Conservation (phyloP, 2,888 invertebrate species). For the Megastigmus dorsalis region DNA sequence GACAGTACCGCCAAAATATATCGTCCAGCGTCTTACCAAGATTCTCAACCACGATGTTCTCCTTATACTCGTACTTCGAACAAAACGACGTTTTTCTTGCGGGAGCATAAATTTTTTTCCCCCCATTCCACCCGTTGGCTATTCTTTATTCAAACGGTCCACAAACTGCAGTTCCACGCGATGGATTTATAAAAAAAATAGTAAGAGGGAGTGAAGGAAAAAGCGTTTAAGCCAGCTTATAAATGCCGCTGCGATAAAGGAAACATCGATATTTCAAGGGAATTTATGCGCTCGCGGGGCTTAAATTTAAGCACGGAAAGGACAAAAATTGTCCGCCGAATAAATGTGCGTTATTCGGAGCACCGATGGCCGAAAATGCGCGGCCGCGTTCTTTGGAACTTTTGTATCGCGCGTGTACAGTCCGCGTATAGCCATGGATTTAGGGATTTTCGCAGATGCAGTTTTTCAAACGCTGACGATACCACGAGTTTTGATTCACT, state of each 20-base stretch:
- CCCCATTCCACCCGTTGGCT: neutral
- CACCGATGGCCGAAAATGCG: neutral
- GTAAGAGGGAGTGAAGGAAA: neutral
- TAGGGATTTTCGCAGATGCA: no score
- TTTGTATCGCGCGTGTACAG: neutral
- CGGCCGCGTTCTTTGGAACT: neutral
- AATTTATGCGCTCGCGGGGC: slow-evolving; percentile 26
- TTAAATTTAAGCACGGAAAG: neutral
- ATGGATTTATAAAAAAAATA: no score
- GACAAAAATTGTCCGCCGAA: slow-evolving; percentile 5
- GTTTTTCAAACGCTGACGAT: no score
- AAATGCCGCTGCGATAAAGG: slow-evolving; percentile 7
- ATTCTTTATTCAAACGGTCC: neutral
- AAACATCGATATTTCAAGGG: slow-evolving; percentile 19
- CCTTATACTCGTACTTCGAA: neutral
- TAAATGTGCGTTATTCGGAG: no score
- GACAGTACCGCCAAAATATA: neutral
- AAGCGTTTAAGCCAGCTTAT: slow-evolving; percentile 11
- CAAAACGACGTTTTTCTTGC: slow-evolving; percentile 1
- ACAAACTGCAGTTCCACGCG: neutral
- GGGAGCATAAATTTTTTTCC: slow-evolving; percentile 16
- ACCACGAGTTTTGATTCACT: no score
- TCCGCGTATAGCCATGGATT: no score
- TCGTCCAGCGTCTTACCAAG: neutral
- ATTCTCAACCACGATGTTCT: no score